Evolutionary conservation across 2,797 vertebrate species (phyloP).

Genomic region (Epinephelus awoara): DNA sequence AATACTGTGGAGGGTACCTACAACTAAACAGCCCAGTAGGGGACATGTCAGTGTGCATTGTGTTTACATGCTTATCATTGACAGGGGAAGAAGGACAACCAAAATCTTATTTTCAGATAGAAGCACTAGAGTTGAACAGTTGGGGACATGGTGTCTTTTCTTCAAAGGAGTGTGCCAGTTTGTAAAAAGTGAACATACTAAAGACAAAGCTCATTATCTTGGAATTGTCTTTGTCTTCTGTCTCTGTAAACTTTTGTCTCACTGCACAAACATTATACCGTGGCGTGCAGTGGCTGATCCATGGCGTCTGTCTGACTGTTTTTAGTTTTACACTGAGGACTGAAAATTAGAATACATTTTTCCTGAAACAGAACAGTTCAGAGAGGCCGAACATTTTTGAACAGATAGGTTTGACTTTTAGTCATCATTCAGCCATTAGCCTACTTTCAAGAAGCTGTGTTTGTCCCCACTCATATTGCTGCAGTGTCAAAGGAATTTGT

Average conservation of each 20-base stretch:
- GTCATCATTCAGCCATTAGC: no score
- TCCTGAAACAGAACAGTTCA: no score
- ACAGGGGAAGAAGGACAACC: background rate
- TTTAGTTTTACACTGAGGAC: no score
- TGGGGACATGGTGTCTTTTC: background rate
- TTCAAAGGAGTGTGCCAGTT: background rate
- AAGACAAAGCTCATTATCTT: slow-evolving; percentile 5
- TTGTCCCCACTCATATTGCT: no score
- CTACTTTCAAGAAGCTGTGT: no score
- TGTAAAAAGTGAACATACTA: background rate
- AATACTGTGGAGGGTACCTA: background rate
- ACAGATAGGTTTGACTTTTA: background rate
- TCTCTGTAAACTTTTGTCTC: background rate
- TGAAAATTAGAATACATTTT: no score
- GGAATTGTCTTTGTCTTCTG: background rate
- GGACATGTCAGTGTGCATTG: slow-evolving; percentile 7
- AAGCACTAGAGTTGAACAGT: no score
- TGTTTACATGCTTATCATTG: slow-evolving; percentile 11
- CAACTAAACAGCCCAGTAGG: background rate
- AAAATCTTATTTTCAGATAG: background rate
- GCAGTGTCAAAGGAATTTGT: no score
- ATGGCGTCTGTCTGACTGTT: no score
- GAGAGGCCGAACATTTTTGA: background rate
- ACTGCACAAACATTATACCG: background rate
- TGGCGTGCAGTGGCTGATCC: accelerated